Evolutionary conservation across 2,888 invertebrate genomes (phyloP), one percentile per base, ranked within the genome.

Genomic region (Megastigmus dorsalis): DNA sequence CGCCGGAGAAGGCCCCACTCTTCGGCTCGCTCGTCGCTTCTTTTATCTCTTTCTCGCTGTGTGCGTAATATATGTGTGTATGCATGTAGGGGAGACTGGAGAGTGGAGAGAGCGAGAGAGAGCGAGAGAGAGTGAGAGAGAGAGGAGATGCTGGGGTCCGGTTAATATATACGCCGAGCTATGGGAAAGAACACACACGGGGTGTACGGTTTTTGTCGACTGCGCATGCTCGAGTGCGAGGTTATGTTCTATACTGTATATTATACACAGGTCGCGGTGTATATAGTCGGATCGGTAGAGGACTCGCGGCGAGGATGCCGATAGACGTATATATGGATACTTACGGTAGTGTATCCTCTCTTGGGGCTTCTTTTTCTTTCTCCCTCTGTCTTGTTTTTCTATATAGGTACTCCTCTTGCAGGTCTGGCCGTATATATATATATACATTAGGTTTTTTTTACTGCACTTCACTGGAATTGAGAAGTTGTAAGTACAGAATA

Each of bases 21-120:
- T 38, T 18, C 23, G n/a, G n/a, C 26, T 9, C 13, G 23, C 0
- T 6, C 48, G 33, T 6, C n/a, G 0, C 57, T 30, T 50, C 63
- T 63, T 63, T 63, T 50, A 63, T 63, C 63, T 63, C 30, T 45
- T n/a, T 45, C 43, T 41, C 9, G 57, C 26, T 3, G 20, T 5
- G 62, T 28, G 20, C 20, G n/a, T n/a, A n/a, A n/a, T n/a, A n/a
- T n/a, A 13, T 9, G 26, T 9, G 15, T 36, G 43, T 4, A 9
- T 4, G 48, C n/a, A 9, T 23, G 23, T 13, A 26, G n/a, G n/a
- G n/a, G n/a, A n/a, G n/a, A n/a, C n/a, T n/a, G n/a, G n/a, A n/a
- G n/a, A n/a, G n/a, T n/a, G n/a, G 63, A n/a, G 50, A 26, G 38
- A 48, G 38, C n/a, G 48, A 48, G 43, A 36, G 20, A 36, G 18